phyloP scores from a whole-genome alignment of 2,888 invertebrate species.

The Anodontia alba region DNA sequence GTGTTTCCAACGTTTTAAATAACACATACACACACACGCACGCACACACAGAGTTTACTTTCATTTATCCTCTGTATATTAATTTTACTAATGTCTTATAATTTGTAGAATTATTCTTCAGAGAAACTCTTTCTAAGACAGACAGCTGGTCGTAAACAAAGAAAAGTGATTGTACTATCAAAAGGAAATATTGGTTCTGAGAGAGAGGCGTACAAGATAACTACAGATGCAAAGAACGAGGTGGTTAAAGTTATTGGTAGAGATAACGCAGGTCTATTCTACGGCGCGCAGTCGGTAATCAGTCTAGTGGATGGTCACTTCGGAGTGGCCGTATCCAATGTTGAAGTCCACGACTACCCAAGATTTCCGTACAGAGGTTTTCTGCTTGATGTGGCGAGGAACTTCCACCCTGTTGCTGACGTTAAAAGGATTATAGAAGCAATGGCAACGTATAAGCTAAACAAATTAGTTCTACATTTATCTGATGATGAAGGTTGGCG shows the following conservation, averaged over 20 bases:
- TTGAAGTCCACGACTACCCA: slow-evolving; percentile 34
- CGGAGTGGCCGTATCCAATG: neutral
- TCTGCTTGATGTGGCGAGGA: slow-evolving; percentile 45
- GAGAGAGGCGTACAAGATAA: slow-evolving; percentile 8
- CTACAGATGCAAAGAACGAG: neutral
- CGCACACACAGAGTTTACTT: too few relatives aligned
- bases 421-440: slow-evolving; percentile 64
- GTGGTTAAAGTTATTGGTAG: slow-evolving; percentile 1
- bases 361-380: slow-evolving; percentile 47
- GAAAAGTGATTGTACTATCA: neutral
- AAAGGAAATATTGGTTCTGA: neutral
- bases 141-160: neutral
- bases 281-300: slow-evolving; percentile 42
- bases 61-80: too few relatives aligned
- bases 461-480: slow-evolving; percentile 76
- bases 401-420: slow-evolving; percentile 45
- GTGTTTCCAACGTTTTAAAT: too few relatives aligned
- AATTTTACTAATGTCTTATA: too few relatives aligned
- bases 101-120: neutral
- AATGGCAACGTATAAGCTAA: slow-evolving; percentile 78
- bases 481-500: slow-evolving; percentile 80
- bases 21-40: too few relatives aligned
- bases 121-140: slow-evolving; percentile 5
- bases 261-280: slow-evolving; percentile 32
- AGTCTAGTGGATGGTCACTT: slow-evolving; percentile 14